Percentiles rank a stretch among this genome's conserved stretches.
phyloP scores from a whole-genome alignment of 2,888 invertebrate genomes.

The Lepidochitona cinerea region DNA sequence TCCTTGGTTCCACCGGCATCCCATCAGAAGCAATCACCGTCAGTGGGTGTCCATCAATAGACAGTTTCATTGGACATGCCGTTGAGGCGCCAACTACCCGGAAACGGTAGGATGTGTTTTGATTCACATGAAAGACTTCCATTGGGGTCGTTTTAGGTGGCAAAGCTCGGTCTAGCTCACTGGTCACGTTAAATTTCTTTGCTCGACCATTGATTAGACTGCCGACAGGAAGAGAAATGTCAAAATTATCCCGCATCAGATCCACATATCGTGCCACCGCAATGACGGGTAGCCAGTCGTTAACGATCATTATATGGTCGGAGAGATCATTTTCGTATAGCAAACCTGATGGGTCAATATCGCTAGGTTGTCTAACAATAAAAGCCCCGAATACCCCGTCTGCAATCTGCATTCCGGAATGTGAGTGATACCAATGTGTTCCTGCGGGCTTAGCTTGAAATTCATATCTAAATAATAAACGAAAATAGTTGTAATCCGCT shows the following conservation, averaged over 20 bases:
- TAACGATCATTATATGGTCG: constrained; percentile 86
- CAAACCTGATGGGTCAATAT: constrained; percentile 68
- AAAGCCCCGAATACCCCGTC: constrained; percentile 47
- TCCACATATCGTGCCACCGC: constrained; percentile 79
- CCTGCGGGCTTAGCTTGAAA: constrained; percentile 47
- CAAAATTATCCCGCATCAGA: constrained; percentile 36
- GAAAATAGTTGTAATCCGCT: too few species aligned
- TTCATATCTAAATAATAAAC: constrained; percentile 29
- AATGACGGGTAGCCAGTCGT: constrained; percentile 86
- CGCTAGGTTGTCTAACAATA: constrained; percentile 36
- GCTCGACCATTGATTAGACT: constrained; percentile 39
- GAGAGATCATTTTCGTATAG: constrained; percentile 90
- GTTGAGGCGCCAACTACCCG: constrained; percentile 43
- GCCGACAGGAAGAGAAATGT: constrained; percentile 6
- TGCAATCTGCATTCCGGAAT: constrained; percentile 45
- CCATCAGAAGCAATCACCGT: constrained; percentile 47
- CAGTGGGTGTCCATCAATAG: constrained; percentile 43
- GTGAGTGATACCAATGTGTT: constrained; percentile 55
- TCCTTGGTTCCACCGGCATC: constrained; percentile 29
- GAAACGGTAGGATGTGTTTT: constrained; percentile 41
- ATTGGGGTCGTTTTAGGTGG: constrained; percentile 36
- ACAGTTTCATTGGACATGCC: constrained; percentile 38
- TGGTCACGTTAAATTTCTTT: constrained; percentile 24
- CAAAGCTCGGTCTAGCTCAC: constrained; percentile 13
- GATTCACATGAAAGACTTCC: constrained; percentile 39